These are phyloP conservation scores for Proterorhinus semilunaris DNA, from an alignment of 2,113 vertebrate species.

Conservation along the genomic window DNA sequence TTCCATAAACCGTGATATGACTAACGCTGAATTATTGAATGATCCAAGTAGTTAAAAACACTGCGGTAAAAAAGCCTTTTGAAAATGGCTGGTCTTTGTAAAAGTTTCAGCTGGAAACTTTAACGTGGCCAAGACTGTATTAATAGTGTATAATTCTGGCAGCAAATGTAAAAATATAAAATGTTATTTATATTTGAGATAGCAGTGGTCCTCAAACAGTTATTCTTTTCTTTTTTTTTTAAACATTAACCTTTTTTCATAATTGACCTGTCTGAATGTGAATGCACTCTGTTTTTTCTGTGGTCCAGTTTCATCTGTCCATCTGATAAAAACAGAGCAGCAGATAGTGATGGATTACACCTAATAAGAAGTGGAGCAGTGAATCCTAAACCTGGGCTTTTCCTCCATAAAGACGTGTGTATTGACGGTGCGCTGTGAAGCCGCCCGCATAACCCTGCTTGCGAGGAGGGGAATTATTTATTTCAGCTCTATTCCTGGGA, in stretches of 20 bases:
- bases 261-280: not conserved
- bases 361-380: constrained; percentile 42
- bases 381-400: constrained; percentile 29
- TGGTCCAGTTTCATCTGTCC: constrained; percentile 20
- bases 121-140: not conserved
- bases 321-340: constrained; percentile 21
- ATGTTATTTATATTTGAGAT: not conserved
- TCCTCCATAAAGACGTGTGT: constrained; percentile 27
- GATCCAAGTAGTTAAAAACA: not conserved
- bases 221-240: no score
- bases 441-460: constrained; percentile 28
- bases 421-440: constrained; percentile 41
- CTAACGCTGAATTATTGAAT: not conserved
- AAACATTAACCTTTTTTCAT: not conserved
- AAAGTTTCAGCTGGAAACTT: not conserved
- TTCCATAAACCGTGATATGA: not conserved
- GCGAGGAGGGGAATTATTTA: constrained; percentile 65
- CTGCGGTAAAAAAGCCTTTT: not conserved
- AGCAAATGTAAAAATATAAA: not conserved
- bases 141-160: not conserved
- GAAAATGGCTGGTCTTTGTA: not conserved
- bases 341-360: constrained; percentile 29
- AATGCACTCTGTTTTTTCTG: not conserved
- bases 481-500: constrained; percentile 57
- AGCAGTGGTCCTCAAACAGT: not conserved